These are phyloP conservation scores for Cynopterus brachyotis DNA, from an alignment of 2,113 vertebrate genomes.

Conservation along the genomic window DNA sequence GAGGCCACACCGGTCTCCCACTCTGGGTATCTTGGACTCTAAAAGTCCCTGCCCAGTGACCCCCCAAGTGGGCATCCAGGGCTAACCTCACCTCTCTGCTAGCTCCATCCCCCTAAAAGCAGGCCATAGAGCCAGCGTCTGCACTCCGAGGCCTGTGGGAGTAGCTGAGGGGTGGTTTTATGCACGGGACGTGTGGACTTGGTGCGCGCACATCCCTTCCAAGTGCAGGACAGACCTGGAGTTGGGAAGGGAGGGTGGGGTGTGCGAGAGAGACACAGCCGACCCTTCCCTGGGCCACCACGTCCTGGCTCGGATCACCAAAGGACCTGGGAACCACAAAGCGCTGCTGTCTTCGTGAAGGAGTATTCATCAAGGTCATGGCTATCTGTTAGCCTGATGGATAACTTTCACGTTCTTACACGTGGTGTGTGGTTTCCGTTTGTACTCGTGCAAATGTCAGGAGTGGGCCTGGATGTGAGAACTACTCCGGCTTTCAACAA, in stretches of 20 bases:
- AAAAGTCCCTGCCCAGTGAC: background rate
- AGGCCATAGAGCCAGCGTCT: background rate
- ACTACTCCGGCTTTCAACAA: background rate
- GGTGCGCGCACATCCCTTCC: no score
- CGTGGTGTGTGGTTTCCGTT: background rate
- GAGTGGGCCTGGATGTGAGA: background rate
- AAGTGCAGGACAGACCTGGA: background rate
- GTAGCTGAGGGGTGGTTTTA: background rate
- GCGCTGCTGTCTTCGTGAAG: background rate
- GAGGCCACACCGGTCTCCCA: background rate
- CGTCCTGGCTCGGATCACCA: background rate
- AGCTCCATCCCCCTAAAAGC: background rate
- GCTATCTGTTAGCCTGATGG: background rate
- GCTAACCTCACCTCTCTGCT: background rate
- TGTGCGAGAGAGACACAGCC: background rate
- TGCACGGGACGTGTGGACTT: rapidly evolving
- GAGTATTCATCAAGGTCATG: background rate
- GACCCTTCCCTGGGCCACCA: background rate
- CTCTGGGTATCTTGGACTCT: no score
- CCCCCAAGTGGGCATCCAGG: background rate
- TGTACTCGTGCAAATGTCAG: background rate
- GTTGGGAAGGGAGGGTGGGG: background rate
- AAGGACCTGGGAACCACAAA: background rate
- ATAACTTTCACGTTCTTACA: background rate
- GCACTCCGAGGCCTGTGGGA: background rate